Base-by-base conservation (phyloP, 2,888 invertebrate species). In the Tortrix viridana region DNA sequence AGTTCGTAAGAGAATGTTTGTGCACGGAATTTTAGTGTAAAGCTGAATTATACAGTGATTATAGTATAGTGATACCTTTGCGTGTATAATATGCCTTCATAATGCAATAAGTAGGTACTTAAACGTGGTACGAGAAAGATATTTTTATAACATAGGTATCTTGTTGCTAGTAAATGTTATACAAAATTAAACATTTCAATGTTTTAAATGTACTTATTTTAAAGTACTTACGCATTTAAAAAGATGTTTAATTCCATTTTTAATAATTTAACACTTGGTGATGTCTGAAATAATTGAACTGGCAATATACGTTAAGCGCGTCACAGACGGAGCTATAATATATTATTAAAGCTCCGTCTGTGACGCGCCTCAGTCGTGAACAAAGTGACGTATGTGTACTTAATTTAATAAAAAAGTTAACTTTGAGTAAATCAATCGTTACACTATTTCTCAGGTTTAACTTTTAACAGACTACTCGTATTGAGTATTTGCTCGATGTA, bases 81-180 rank as follows among this genome's bases (percentile, higher is more conserved):
- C 46, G 32, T 32, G 32, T 43, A 50, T 61, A 56, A 43, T 61
- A 50, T 44, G 62, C 56, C 62, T 62, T 62, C 41, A 41, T 62
- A 62, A 57, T 62, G 46, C 56, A 52, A 32, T 62, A 62, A 62
- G 56, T 62, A 61, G 55, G 50, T 61, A 61, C 56, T 61, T 52
- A 53, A 47, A 50, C 43, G 53, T 52, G 44, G 56, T 56, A 56
- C 50, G 62, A 62, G 50, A 62, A 62, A 47, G 56, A 62, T 62
- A 62, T 62, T 62, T 62, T 62, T 62, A 57, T 62, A 62, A 56
- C 26, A 52, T 62, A 62, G 56, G 49, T 49, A 62, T 50, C 62
- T 57, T 62, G 38, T 46, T 62, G 38, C 26, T 57, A 60, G 19
- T 43, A 46, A 60, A 50, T 55, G 55, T 49, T 61, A 26, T 55